Evolutionary conservation across 1,140 invertebrate genomes (phyloP).

Genomic region (Eriocheir sinensis): DNA sequence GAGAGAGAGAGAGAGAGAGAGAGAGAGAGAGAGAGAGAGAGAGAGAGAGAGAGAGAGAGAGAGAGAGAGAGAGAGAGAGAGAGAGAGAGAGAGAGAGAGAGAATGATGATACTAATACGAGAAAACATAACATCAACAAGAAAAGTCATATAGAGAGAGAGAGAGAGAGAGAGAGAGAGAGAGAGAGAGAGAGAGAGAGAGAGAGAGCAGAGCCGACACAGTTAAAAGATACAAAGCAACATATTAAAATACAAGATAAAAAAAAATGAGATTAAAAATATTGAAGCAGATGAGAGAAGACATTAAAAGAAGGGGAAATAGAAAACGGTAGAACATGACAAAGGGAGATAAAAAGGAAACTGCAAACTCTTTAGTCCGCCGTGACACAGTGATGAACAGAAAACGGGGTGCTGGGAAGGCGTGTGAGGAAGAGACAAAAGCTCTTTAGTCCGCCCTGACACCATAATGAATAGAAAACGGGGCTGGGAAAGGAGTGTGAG

Average conservation of each 20-base stretch:
- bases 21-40: no score
- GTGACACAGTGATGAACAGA: not conserved
- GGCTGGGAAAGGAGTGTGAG: no score
- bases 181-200: no score
- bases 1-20: no score
- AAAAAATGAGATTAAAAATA: no score
- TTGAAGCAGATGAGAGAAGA: slow-evolving; percentile 25
- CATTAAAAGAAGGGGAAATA: no score
- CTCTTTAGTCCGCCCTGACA: no score
- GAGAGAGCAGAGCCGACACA: no score
- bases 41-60: not conserved
- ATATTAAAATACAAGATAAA: no score
- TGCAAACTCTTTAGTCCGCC: not conserved
- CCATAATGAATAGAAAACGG: slow-evolving; percentile 13
- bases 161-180: not conserved
- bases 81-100: not conserved
- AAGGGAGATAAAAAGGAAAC: not conserved
- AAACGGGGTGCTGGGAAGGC: not conserved
- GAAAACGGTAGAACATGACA: no score
- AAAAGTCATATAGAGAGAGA: not conserved
- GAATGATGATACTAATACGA: not conserved
- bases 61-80: not conserved
- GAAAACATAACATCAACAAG: not conserved
- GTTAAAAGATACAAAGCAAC: no score
- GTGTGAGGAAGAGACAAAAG: no score